Base-by-base conservation (phyloP, 2,888 invertebrate species). In the Erebia palarica region DNA sequence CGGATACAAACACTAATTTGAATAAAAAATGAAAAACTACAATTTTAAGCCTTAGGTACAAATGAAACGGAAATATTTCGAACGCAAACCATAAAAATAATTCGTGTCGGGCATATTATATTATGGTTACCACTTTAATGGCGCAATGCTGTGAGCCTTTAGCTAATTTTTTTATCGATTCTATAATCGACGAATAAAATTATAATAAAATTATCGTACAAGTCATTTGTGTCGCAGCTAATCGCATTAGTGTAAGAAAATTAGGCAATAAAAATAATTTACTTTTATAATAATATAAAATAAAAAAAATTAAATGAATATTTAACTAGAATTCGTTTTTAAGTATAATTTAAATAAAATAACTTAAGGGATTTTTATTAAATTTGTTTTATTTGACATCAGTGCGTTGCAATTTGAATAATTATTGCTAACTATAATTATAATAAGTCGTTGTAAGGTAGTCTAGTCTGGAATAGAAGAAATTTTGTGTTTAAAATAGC, bases 141-240 rank as follows among this genome's bases (percentile, higher is more conserved):
- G 66, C 53, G 73, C 73, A 69, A 71, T 58, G 51, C 18, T 66
- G 63, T 14, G 58, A 47, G 21, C 66, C 59, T 66, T 71, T 71
- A 69, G 68, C 71, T 69, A 73, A 73, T 73, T 73, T 73, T n/a
- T 73, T 73, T 66, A 71, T 69, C 63, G 59, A 68, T 66, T 69
- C 69, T 64, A 69, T 61, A 63, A 67, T 69, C 69, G 60, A 51
- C 67, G 70, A 68, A 72, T 74, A 74, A 72, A 70, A 74, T 74
- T 74, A 74, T 72, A 72, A 74, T 70, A 70, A 74, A 70, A 74
- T 47, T 65, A 69, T 70, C 74, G 65, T 70, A 72, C 70, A 65
- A 66, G 49, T 70, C 44, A 66, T 74, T 74, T 61, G 16, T 60
- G 68, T 68, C 73, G 61, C 66, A 63, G 69, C 68, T 68, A 61